phyloP scores from a whole-genome alignment of 2,888 invertebrate genomes.

The Laspeyria flexula region DNA sequence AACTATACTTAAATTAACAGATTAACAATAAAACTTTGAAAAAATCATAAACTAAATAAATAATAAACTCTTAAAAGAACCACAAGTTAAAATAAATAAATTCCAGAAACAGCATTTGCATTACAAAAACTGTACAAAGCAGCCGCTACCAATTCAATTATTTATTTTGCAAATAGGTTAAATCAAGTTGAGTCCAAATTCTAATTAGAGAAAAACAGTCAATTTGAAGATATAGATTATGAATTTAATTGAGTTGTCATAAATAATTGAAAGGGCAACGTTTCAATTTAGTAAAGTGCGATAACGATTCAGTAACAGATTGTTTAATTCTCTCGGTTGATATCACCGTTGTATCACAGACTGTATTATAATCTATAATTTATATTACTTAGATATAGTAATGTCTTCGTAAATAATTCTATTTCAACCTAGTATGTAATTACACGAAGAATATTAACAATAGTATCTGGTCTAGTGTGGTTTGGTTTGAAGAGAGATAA shows the following conservation, averaged over 20 bases:
- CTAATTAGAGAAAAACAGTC: slow-evolving; percentile 59
- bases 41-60: too few species aligned
- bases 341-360: too few species aligned
- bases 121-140: slow-evolving; percentile 1
- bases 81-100: not conserved
- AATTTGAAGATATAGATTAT: slow-evolving; percentile 55
- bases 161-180: slow-evolving; percentile 51
- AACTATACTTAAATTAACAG: too few species aligned
- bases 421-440: too few species aligned
- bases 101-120: slow-evolving; percentile 2
- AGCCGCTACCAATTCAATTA: slow-evolving; percentile 25
- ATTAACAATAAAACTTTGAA: too few species aligned
- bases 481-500: too few species aligned
- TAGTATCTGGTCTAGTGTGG: too few species aligned
- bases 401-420: too few species aligned
- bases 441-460: too few species aligned
- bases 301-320: slow-evolving; percentile 38
- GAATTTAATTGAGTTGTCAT: slow-evolving; percentile 58
- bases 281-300: slow-evolving; percentile 44
- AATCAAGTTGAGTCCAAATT: slow-evolving; percentile 48
- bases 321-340: slow-evolving; percentile 10
- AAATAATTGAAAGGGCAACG: slow-evolving; percentile 52
- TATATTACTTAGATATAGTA: too few species aligned
- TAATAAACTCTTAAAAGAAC: not conserved
- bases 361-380: too few species aligned